Evolutionary conservation across 2,888 invertebrate genomes (phyloP).

Genomic region (Pharmacophagus antenor): DNA sequence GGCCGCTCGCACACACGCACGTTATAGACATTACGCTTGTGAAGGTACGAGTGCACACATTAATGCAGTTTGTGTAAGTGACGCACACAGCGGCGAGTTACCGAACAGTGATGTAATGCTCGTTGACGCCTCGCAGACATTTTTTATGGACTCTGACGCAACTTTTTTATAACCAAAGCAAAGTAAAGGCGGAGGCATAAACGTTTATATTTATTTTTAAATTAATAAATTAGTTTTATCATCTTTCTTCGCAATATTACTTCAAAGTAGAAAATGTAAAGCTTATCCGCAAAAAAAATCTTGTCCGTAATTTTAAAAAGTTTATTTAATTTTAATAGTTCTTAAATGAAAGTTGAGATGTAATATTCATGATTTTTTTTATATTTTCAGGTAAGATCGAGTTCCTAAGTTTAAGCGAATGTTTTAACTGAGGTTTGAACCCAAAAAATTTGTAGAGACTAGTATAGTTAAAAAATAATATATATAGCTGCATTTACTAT

Average conservation of each 20-base stretch:
- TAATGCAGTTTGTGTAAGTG: constrained; percentile 37
- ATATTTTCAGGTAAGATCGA: constrained; percentile 43
- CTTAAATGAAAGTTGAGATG: not conserved
- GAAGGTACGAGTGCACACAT: constrained; percentile 40
- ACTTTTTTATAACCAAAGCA: constrained; percentile 70
- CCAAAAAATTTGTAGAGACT: not conserved
- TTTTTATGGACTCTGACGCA: constrained; percentile 79
- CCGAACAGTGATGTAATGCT: constrained; percentile 67
- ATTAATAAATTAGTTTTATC: not conserved
- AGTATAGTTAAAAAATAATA: not conserved
- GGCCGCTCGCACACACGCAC: constrained; percentile 52
- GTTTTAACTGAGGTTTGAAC: constrained; percentile 27
- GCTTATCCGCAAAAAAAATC: not conserved
- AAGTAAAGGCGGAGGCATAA: constrained; percentile 53
- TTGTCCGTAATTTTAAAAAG: not conserved
- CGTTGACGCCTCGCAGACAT: constrained; percentile 77
- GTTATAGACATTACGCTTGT: constrained; percentile 33
- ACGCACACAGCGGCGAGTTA: constrained; percentile 41
- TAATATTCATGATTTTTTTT: constrained; percentile 5
- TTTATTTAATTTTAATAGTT: not conserved
- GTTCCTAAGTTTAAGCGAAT: constrained; percentile 2
- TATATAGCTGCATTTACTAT: not conserved
- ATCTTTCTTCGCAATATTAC: not conserved
- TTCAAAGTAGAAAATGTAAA: not conserved
- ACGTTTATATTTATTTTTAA: constrained; percentile 16